phyloP scores from a whole-genome alignment of 2,888 invertebrate species.

The Pasiphila rectangulata region DNA sequence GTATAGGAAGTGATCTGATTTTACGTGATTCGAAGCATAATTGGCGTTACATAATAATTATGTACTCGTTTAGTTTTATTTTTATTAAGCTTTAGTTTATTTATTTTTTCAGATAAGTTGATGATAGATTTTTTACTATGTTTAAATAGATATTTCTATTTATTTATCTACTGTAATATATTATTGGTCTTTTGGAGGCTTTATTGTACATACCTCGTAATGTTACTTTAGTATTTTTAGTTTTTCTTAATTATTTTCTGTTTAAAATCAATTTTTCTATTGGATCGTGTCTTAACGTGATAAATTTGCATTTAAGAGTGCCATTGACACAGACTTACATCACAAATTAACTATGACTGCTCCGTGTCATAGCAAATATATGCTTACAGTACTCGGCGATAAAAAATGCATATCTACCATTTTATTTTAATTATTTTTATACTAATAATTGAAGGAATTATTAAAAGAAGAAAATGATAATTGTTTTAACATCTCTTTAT shows the following conservation, averaged over 20 bases:
- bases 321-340: slow-evolving; percentile 66
- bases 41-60: slow-evolving; percentile 72
- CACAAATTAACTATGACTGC: too few species aligned
- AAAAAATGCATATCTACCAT: too few species aligned
- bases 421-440: too few species aligned
- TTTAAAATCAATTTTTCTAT: slow-evolving; percentile 37
- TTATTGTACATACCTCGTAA: slow-evolving; percentile 73
- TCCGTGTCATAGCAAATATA: too few species aligned
- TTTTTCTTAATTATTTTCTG: slow-evolving; percentile 38
- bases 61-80: slow-evolving; percentile 68
- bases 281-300: slow-evolving; percentile 55
- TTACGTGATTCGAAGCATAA: slow-evolving; percentile 60
- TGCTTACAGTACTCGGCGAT: too few species aligned
- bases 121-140: slow-evolving; percentile 34
- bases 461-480: too few species aligned
- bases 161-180: slow-evolving; percentile 64
- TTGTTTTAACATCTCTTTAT: too few species aligned
- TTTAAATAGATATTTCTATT: slow-evolving; percentile 52
- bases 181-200: slow-evolving; percentile 70
- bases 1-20: slow-evolving; percentile 45
- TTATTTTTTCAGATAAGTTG: slow-evolving; percentile 56
- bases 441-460: too few species aligned
- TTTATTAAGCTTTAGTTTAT: slow-evolving; percentile 68
- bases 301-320: slow-evolving; percentile 75
- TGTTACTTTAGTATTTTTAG: slow-evolving; percentile 45